Percentiles rank a stretch among this genome's conserved stretches.
phyloP scores from a whole-genome alignment of 1,140 invertebrate genomes.

The Brachionus paranguensis region DNA sequence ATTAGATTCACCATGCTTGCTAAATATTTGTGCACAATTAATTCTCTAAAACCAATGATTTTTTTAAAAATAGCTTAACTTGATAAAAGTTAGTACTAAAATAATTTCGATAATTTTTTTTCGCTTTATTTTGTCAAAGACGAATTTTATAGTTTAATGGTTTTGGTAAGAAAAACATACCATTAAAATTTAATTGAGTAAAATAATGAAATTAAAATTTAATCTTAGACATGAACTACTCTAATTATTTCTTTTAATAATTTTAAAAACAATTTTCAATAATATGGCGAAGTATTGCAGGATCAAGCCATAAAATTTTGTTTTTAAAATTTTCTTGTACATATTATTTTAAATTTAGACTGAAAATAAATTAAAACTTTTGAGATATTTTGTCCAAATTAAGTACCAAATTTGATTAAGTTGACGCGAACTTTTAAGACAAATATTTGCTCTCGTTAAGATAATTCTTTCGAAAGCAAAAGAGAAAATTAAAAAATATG shows the following conservation, averaged over 20 bases:
- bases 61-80: neutral
- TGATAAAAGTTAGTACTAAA: neutral
- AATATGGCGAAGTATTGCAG: no score
- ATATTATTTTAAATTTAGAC: neutral
- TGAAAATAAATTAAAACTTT: neutral
- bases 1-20: neutral
- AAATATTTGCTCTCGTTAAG: neutral
- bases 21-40: no score
- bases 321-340: neutral
- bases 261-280: no score
- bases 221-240: neutral
- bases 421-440: neutral
- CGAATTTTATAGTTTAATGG: neutral
- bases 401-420: neutral
- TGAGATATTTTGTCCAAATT: neutral
- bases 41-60: neutral
- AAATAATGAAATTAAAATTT: neutral
- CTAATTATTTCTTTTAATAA: no score
- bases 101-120: neutral
- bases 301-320: neutral
- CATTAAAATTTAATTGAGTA: neutral
- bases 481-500: neutral
- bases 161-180: neutral
- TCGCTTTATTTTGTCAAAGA: neutral
- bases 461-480: neutral